phyloP scores from a whole-genome alignment of 2,797 vertebrate species.

The Pterois miles region DNA sequence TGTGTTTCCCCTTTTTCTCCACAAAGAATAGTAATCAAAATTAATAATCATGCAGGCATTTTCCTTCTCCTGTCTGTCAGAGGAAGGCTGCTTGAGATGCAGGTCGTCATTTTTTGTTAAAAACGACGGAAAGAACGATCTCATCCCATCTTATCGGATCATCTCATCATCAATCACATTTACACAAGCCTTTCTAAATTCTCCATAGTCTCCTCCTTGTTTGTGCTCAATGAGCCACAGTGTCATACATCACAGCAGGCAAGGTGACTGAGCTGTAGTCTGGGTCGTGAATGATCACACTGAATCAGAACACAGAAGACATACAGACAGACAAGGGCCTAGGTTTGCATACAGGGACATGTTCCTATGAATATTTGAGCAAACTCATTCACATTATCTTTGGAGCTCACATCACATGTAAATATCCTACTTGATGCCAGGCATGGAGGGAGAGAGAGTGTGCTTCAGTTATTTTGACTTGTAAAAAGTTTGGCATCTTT shows the following conservation, averaged over 20 bases:
- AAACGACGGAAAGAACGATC: not conserved
- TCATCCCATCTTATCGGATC: constrained; percentile 12
- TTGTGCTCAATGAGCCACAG: constrained; percentile 84
- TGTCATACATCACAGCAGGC: constrained; percentile 85
- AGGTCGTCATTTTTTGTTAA: not conserved
- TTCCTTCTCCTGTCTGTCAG: not conserved
- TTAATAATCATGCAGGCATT: not conserved
- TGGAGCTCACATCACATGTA: not conserved
- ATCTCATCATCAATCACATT: constrained; percentile 53
- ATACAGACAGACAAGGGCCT: not conserved
- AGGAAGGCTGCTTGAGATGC: constrained; percentile 3
- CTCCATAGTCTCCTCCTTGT: constrained; percentile 75
- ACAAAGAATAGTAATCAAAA: constrained; percentile 2
- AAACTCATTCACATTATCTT: not conserved
- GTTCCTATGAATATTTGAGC: not conserved
- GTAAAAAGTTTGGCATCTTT: too few species aligned
- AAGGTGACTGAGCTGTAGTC: constrained; percentile 82
- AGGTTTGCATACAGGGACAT: not conserved
- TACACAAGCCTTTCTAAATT: constrained; percentile 42
- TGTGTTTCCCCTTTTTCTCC: not conserved
- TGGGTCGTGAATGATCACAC: constrained; percentile 62
- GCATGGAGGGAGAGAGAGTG: too few species aligned
- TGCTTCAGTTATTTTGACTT: too few species aligned
- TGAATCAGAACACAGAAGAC: constrained; percentile 40
- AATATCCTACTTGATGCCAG: too few species aligned